A percentile compares a stretch with the other conserved stretches of the same genome.
These are phyloP conservation scores for Ariolimax columbianus DNA, from an alignment of 2,888 invertebrate species.

Conservation along the genomic window DNA sequence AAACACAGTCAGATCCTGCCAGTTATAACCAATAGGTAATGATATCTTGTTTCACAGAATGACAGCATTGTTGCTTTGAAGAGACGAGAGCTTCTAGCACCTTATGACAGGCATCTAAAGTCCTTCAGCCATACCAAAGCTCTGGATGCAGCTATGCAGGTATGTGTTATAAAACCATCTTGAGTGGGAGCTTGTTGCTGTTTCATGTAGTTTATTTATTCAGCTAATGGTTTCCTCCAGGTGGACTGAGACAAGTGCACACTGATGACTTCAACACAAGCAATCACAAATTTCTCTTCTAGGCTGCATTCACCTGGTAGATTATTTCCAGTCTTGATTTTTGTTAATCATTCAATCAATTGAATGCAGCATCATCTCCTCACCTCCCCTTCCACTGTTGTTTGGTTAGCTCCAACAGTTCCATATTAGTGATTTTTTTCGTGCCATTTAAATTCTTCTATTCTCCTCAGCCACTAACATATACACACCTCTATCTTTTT, in stretches of 20 bases:
- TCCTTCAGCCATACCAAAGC: slow-evolving; percentile 91
- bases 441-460: too few species aligned
- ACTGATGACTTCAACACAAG: neutral
- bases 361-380: too few species aligned
- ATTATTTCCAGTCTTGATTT: too few species aligned
- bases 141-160: slow-evolving; percentile 84
- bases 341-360: too few species aligned
- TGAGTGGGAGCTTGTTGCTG: neutral
- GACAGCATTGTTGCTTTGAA: slow-evolving; percentile 73
- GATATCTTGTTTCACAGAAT: slow-evolving; percentile 62
- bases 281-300: neutral
- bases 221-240: neutral
- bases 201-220: neutral
- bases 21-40: neutral
- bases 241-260: neutral
- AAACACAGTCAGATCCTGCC: neutral
- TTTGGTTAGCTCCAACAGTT: too few species aligned
- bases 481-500: too few species aligned
- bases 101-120: slow-evolving; percentile 86
- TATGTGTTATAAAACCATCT: slow-evolving; percentile 44
- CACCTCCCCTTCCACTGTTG: too few species aligned
- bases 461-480: too few species aligned
- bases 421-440: too few species aligned
- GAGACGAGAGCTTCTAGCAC: slow-evolving; percentile 69
- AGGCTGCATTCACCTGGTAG: neutral